Base-by-base conservation (phyloP, 2,888 invertebrate genomes). In the Tyria jacobaeae region DNA sequence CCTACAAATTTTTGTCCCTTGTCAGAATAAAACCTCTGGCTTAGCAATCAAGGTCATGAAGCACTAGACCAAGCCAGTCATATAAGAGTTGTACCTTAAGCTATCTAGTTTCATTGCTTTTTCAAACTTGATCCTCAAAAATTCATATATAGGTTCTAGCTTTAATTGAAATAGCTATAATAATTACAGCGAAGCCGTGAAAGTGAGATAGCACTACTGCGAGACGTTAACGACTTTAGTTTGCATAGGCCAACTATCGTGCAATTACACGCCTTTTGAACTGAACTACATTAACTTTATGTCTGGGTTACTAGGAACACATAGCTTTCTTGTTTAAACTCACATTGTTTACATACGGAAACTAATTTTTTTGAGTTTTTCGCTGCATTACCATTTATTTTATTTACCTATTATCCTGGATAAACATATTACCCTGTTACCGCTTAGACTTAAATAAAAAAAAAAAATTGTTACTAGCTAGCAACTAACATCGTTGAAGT, bases 241-340 rank as follows among this genome's bases (percentile, higher is more conserved):
- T 81, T 66, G 68, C 71, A 77, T 77, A 70, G 73, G 76, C 67
- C 61, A 72, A 81, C 81, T 81, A 78, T 66, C 73, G 63, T 71
- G 66, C 66, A 79, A 79, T 80, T 78, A 80, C 69, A 76, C 62
- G 79, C 71, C 72, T 74, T 69, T 76, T 75, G 71, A 76, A 62
- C 71, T 41, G 54, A 58, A 72, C 68, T 25, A 65, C 74, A 78
- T 78, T 76, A 70, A 48, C 47, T 55, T 21, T 10, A 35, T 15
- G 24, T 44, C 14, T 52, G n/a, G n/a, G n/a, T 39, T 15, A n/a
- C 3, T 53, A 31, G 10, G 10, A 25, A 39, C 37, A 25, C 21
- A n/a, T 21, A 4, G 15, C 10, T 25, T 39, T 24, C 15, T n/a
- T n/a, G 10, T 17, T 37, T 5, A 50, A 34, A 12, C 12, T n/a